Conservation (phyloP, 2,797 vertebrate genomes). For the Xenopus petersii region DNA sequence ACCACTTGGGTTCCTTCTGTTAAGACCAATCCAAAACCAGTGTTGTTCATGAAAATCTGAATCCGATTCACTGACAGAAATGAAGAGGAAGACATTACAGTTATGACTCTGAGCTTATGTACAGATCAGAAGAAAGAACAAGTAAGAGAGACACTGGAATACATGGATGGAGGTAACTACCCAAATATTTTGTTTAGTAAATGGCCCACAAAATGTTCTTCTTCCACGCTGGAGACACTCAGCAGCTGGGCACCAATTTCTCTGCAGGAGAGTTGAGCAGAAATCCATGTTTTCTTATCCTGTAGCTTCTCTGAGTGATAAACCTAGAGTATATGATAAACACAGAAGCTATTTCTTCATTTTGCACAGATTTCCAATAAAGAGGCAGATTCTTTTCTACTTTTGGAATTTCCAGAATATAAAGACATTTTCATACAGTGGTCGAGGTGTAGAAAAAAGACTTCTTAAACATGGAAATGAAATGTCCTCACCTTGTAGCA, state of each 20-base stretch:
- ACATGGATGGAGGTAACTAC: constrained; percentile 55
- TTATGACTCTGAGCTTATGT: not conserved
- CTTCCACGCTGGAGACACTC: constrained; percentile 80
- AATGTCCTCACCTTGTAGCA: constrained; percentile 85
- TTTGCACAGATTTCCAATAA: too few relatives aligned
- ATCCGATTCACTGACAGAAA: constrained; percentile 64
- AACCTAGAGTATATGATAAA: constrained; percentile 65
- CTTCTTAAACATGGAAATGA: not conserved
- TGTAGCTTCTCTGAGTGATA: constrained; percentile 77
- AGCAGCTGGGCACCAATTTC: constrained; percentile 84
- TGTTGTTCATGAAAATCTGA: constrained; percentile 89
- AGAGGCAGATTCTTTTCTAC: too few relatives aligned
- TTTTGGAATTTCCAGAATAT: too few relatives aligned
- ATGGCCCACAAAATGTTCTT: constrained; percentile 83
- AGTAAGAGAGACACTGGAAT: not conserved
- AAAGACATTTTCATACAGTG: too few relatives aligned
- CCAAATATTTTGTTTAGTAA: constrained; percentile 87
- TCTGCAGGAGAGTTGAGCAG: constrained; percentile 80
- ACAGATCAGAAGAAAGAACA: not conserved
- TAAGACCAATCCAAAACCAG: constrained; percentile 96
- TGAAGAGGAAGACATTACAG: not conserved
- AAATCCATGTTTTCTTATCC: constrained; percentile 83
- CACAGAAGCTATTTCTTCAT: not conserved
- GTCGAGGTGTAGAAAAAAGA: too few relatives aligned
- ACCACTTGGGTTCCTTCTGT: constrained; percentile 78